Base-by-base conservation (phyloP, 2,888 invertebrate genomes). In the Odontomyia ornata region DNA sequence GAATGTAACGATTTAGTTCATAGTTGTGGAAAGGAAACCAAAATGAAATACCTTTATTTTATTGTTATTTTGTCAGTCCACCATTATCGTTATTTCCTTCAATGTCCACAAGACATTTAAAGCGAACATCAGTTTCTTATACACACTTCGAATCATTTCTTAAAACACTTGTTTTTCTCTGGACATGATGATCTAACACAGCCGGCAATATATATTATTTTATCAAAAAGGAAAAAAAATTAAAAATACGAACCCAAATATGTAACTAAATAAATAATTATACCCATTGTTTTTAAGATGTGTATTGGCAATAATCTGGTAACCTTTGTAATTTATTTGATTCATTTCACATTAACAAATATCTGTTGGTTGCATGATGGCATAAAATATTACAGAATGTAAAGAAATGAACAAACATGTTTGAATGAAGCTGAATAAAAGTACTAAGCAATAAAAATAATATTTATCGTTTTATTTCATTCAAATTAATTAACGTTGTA, bases 171-270 rank as follows among this genome's bases (percentile, higher is more conserved):
- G 30, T 56, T 72, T 23, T 56, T 56, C 30, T 52, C 27, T 72
- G 72, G 72, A 72, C 72, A 72, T 56, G 72, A 56, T 72, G 72
- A 72, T 52, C 23, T 47, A 56, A 72, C 72, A 72, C 72, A 72
- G 72, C 72, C 72, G 72, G 52, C 72, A 72, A 72, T 57, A 57
- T 72, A 52, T 57, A 13, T 72, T 67, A n/a, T 60, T 5, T n/a
- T 60, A 25, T 25, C 2, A 11, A 60, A 18, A 23, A 60, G 3
- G 4, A 5, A 4, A 23, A 60, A 11, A 60, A 3, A 21, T 23
- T 23, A 25, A 60, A 5, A 25, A 60, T 21, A 13, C 21, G 25
- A 60, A 7, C 5, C 7, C 18, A 18, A 18, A 25, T 60, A 25
- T 60, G 18, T n/a, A 7, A 25, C 11, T n/a, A 60, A 60, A 25